Conservation (phyloP, 2,888 invertebrate genomes). For the Embidobia sp. region DNA sequence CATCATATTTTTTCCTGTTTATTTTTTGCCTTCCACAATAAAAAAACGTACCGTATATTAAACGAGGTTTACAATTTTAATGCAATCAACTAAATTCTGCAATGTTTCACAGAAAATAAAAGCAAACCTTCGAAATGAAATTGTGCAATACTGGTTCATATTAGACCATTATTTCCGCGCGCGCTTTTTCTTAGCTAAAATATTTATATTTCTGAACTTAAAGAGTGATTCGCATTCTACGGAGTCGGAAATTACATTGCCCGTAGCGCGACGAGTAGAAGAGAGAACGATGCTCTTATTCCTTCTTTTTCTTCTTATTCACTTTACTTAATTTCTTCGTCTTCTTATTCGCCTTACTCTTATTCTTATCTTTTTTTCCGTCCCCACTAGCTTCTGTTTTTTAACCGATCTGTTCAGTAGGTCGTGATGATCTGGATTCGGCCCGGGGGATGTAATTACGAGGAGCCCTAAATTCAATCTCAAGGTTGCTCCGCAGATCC, state of each 20-base stretch:
- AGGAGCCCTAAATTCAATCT: slow-evolving; percentile 73
- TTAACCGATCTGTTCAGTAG: slow-evolving; percentile 66
- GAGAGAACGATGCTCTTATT: slow-evolving; percentile 24
- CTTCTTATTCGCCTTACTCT: slow-evolving; percentile 23
- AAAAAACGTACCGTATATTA: not conserved
- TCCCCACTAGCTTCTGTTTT: slow-evolving; percentile 35
- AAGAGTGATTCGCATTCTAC: slow-evolving; percentile 30
- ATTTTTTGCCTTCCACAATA: too few species aligned
- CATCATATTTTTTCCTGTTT: too few species aligned
- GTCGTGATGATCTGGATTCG: slow-evolving; percentile 66
- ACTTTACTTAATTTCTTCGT: slow-evolving; percentile 12
- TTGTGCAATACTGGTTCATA: slow-evolving; percentile 30
- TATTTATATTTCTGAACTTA: slow-evolving; percentile 34
- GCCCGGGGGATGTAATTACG: slow-evolving; percentile 74
- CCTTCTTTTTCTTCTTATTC: slow-evolving; percentile 22
- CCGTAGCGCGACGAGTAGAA: slow-evolving; percentile 2
- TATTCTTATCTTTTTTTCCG: slow-evolving; percentile 22
- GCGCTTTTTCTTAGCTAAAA: slow-evolving; percentile 24
- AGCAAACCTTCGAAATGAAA: slow-evolving; percentile 17
- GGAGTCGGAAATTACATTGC: slow-evolving; percentile 42
- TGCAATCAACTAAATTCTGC: slow-evolving; percentile 10
- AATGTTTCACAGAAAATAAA: slow-evolving; percentile 2
- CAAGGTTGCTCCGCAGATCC: slow-evolving; percentile 69
- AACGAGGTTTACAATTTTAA: slow-evolving; percentile 6
- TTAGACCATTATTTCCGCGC: slow-evolving; percentile 23